These are phyloP conservation scores for Lasioglossum marginatum DNA, from an alignment of 2,888 invertebrate species.

Conservation along the genomic window DNA sequence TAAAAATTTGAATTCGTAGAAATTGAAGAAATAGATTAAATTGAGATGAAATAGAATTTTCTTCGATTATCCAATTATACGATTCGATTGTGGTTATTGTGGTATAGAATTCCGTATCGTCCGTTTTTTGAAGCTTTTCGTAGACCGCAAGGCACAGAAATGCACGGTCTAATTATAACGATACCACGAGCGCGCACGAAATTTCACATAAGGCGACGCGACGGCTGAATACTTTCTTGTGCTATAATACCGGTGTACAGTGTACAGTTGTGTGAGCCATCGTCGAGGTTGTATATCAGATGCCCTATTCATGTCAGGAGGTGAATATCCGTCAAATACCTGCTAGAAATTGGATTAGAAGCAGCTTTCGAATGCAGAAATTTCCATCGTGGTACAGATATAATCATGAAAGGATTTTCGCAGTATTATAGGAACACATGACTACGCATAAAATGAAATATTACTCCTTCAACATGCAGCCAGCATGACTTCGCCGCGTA, in stretches of 20 bases:
- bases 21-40: neutral
- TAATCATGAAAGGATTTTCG: conserved; percentile 26
- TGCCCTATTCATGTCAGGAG: conserved; percentile 38
- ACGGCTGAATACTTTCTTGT: conserved; percentile 15
- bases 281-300: conserved; percentile 19
- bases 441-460: conserved; percentile 13
- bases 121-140: neutral
- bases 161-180: neutral
- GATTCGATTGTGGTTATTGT: too few species aligned
- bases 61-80: neutral
- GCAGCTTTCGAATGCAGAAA: conserved; percentile 31
- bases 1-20: neutral
- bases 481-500: neutral
- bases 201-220: conserved; percentile 19
- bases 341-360: conserved; percentile 35
- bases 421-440: neutral
- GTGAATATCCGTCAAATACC: conserved; percentile 13
- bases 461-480: neutral
- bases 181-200: neutral
- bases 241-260: conserved; percentile 13
- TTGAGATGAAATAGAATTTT: neutral
- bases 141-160: neutral
- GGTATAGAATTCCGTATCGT: neutral
- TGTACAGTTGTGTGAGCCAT: conserved; percentile 2
- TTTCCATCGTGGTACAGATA: neutral